Conservation (phyloP, 2,888 invertebrate genomes). For the Volucella inanis region DNA sequence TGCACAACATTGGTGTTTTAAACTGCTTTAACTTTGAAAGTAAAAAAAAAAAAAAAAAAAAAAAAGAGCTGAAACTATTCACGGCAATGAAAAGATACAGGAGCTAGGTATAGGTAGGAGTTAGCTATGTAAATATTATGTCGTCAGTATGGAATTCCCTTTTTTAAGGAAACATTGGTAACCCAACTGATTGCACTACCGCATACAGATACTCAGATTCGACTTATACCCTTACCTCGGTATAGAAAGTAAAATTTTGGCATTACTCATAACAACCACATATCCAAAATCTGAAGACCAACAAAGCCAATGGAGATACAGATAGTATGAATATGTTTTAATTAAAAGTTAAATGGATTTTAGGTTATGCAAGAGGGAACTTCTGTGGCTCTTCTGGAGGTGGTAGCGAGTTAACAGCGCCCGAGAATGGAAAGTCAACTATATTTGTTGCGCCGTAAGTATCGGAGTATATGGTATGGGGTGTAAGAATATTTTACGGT, state of each 20-base stretch:
- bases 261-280: constrained; percentile 9
- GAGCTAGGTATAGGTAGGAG: no score
- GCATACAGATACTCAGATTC: background rate
- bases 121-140: background rate
- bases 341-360: constrained; percentile 60
- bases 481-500: background rate
- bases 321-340: constrained; percentile 47
- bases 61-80: background rate
- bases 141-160: constrained; percentile 22
- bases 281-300: constrained; percentile 15
- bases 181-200: constrained; percentile 3
- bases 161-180: constrained; percentile 21
- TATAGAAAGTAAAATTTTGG: background rate
- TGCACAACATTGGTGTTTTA: constrained; percentile 18
- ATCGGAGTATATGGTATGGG: background rate
- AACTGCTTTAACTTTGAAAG: constrained; percentile 1
- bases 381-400: background rate
- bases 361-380: constrained; percentile 26
- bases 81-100: constrained; percentile 9
- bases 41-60: no score
- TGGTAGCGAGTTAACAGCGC: constrained; percentile 7
- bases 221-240: background rate
- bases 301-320: constrained; percentile 5
- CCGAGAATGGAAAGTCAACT: constrained; percentile 17
- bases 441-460: constrained; percentile 39